Base-by-base conservation (phyloP, 2,113 vertebrate species). In the Ciconia stormi region DNA sequence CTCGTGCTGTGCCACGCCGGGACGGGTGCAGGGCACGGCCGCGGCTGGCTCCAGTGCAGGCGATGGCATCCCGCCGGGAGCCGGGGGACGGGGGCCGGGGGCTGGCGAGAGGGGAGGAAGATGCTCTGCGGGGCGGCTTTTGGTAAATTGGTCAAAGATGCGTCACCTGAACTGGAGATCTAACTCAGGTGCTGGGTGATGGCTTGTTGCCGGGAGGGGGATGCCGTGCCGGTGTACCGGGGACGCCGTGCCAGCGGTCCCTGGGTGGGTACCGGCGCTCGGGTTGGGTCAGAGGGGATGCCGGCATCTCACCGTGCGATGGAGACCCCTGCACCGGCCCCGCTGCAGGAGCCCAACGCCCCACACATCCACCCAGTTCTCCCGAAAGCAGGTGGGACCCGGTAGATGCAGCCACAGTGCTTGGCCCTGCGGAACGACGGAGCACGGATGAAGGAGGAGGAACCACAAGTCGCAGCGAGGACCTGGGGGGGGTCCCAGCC, bases 141-240 rank as follows among this genome's bases (percentile, higher is more conserved):
- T 29, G 36, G 38, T 22, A 47, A 71, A 62, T 0, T 30, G 61
- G 52, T 62, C 58, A 14, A 69, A 80, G 22, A 16, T 25, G 10
- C 11, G 9, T 62, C 55, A n/a, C 29, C 71, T 47, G 42, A 76
- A 71, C 61, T 19, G 4, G 0, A 63, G 55, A 36, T 47, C 34
- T 21, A 26, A 8, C 34, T 61, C 73, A 9, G 90, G 50, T 38
- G 73, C 73, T 47, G 4, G 3, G 52, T 0, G 4, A 8, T 1
- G 20, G 9, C 18, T 8, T 9, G 13, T 10, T 18, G 50, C 32
- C 0, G 12, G 90, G 38, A 21, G 15, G 40, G 67, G 50, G 59
- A 8, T 52, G 17, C 46, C 2, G 4, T 12, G 47, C 44, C 1
- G 2, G 36, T 1, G 8, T 15, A 27, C n/a, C 1, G 2, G n/a